phyloP scores from a whole-genome alignment of 1,140 invertebrate genomes.

The Drosophila ananassae region DNA sequence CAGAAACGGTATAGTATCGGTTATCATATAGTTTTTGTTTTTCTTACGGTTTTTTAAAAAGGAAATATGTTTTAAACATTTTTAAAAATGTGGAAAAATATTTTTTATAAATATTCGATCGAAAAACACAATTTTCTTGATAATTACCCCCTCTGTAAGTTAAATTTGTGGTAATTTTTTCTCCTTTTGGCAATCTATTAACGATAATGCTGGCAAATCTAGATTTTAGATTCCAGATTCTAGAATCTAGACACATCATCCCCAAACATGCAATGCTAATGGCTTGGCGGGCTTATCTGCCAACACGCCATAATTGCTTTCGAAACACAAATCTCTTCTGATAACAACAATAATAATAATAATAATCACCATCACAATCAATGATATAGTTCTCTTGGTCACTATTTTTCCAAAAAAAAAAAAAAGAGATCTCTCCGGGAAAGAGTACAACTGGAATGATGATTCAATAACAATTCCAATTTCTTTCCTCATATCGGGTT shows the following conservation, averaged over 20 bases:
- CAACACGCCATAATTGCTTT: conserved; percentile 24
- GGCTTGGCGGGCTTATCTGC: conserved; percentile 17
- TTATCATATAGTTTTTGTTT: no score
- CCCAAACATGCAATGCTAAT: conserved; percentile 24
- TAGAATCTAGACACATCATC: conserved; percentile 14
- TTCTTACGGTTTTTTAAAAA: no score
- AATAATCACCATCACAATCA: conserved; percentile 4
- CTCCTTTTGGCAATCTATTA: no score
- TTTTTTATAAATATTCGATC: no score
- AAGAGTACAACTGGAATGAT: conserved; percentile 16
- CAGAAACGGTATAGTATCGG: no score
- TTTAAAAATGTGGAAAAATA: no score
- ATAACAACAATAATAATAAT: conserved; percentile 10
- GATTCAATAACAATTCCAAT: conserved; percentile 30
- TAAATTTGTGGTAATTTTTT: background rate
- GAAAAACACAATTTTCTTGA: no score
- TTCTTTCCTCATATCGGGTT: conserved; percentile 8
- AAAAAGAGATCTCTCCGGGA: background rate
- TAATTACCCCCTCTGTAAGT: no score
- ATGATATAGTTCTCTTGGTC: conserved; percentile 13
- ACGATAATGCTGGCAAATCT: background rate
- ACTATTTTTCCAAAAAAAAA: background rate
- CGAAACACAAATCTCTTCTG: conserved; percentile 21
- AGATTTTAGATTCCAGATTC: no score
- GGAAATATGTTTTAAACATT: no score